Conservation (phyloP, 92 coral and sea anemone species). For the Galaxea fascicularis region DNA sequence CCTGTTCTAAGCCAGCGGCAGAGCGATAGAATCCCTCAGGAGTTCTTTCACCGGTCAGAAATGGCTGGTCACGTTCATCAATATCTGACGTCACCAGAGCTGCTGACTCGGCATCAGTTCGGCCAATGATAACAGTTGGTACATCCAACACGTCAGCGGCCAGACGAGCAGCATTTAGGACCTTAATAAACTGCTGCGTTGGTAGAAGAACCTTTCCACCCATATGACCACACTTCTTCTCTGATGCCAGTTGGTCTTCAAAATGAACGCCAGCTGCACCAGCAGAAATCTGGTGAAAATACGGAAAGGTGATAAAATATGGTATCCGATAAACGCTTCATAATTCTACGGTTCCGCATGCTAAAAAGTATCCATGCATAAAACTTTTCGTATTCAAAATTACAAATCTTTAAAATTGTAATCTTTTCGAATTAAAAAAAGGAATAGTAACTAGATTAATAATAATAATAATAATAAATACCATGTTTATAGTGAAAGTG, state of each 20-base stretch:
- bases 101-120: conserved; percentile 98
- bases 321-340: too few relatives aligned
- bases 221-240: conserved; percentile 99
- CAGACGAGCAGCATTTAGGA: conserved; percentile 95
- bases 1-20: conserved; percentile 89
- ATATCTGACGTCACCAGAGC: conserved; percentile 94
- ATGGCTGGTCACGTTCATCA: conserved; percentile 93
- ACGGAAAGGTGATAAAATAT: background rate
- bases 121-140: conserved; percentile 92
- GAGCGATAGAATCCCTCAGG: conserved; percentile 95
- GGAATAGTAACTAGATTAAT: too few relatives aligned
- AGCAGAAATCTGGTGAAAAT: conserved; percentile 77
- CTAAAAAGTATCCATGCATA: too few relatives aligned
- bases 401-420: too few relatives aligned
- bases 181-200: conserved; percentile 93
- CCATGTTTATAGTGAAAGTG: too few relatives aligned
- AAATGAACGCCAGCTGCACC: conserved; percentile 97
- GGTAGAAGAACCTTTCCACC: conserved; percentile 98
- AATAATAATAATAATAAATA: too few relatives aligned
- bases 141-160: conserved; percentile 93
- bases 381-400: too few relatives aligned
- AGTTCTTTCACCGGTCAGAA: conserved; percentile 95
- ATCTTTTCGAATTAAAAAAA: too few relatives aligned
- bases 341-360: too few relatives aligned
- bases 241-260: conserved; percentile 99